Evolutionary conservation across 2,797 vertebrate genomes (phyloP).

Genomic region (Benthosema pterotum): DNA sequence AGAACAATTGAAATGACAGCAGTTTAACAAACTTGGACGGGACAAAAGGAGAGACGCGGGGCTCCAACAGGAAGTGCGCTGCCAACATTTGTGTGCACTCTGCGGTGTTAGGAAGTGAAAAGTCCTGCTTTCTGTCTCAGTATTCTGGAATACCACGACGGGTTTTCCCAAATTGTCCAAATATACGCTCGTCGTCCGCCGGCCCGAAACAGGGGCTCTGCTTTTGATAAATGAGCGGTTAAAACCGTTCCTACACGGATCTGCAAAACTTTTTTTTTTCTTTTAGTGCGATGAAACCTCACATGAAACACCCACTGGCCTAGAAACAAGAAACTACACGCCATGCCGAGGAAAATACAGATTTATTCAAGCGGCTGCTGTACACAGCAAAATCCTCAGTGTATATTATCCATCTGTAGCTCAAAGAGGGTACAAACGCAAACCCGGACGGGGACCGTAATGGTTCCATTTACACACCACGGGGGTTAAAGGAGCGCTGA

Average conservation of each 20-base stretch:
- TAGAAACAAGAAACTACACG: conserved; percentile 22
- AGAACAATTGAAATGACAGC: conserved; percentile 82
- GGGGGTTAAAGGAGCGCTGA: no score
- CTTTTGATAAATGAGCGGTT: conserved; percentile 74
- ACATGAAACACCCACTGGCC: conserved; percentile 42
- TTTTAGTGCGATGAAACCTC: conserved; percentile 32
- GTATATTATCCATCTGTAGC: no score
- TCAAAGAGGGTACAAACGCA: no score
- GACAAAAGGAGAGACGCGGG: conserved; percentile 77
- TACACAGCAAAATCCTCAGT: neutral
- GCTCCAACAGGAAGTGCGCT: conserved; percentile 76
- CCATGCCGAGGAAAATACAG: conserved; percentile 6
- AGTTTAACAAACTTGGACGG: conserved; percentile 80
- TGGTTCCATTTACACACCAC: no score
- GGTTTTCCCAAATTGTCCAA: conserved; percentile 77
- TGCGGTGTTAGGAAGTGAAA: conserved; percentile 76
- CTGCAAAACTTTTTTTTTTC: conserved; percentile 23
- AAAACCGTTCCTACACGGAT: conserved; percentile 61
- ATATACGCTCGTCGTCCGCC: no score
- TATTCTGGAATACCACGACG: conserved; percentile 65
- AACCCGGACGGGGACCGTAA: no score
- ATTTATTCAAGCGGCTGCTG: conserved; percentile 40
- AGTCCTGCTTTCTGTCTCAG: conserved; percentile 81
- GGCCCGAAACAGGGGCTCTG: conserved; percentile 58
- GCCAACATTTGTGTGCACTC: conserved; percentile 75